phyloP scores from a whole-genome alignment of 2,888 invertebrate genomes.

The Odontomyia ornata region DNA sequence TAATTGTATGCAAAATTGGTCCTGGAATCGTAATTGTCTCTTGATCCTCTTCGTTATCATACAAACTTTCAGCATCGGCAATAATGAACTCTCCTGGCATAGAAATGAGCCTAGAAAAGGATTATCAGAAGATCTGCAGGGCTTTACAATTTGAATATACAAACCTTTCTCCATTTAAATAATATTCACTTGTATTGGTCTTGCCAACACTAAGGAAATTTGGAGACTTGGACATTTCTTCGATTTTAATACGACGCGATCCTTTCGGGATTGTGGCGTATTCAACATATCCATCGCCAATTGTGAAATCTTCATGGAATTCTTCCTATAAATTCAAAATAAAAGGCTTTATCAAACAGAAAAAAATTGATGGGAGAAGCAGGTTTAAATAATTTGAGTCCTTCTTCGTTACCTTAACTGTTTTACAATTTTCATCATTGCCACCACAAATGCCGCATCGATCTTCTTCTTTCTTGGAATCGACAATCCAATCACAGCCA shows the following conservation, averaged over 20 bases:
- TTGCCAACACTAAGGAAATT: slow-evolving; percentile 84
- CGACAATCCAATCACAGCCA: slow-evolving; percentile 90
- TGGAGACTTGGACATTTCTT: slow-evolving; percentile 78
- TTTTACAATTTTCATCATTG: slow-evolving; percentile 81
- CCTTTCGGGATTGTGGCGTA: slow-evolving; percentile 79
- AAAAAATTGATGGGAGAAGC: too few relatives aligned
- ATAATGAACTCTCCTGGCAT: slow-evolving; percentile 83
- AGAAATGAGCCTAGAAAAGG: slow-evolving; percentile 69
- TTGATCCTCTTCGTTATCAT: slow-evolving; percentile 79
- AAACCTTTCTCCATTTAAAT: slow-evolving; percentile 81
- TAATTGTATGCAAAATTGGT: slow-evolving; percentile 81
- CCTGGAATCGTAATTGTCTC: slow-evolving; percentile 85
- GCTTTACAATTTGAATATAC: slow-evolving; percentile 46
- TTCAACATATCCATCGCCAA: slow-evolving; percentile 69
- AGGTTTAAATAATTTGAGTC: too few relatives aligned
- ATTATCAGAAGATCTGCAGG: not conserved
- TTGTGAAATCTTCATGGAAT: slow-evolving; percentile 65
- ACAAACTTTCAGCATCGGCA: slow-evolving; percentile 81
- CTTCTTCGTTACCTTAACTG: slow-evolving; percentile 67
- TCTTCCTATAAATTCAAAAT: slow-evolving; percentile 52
- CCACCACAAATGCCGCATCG: slow-evolving; percentile 88
- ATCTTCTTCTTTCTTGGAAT: slow-evolving; percentile 81
- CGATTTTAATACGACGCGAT: slow-evolving; percentile 79
- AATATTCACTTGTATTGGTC: slow-evolving; percentile 74
- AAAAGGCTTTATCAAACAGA: not conserved